Conservation (phyloP, 2,888 invertebrate species). For the Ernsta delagoae region DNA sequence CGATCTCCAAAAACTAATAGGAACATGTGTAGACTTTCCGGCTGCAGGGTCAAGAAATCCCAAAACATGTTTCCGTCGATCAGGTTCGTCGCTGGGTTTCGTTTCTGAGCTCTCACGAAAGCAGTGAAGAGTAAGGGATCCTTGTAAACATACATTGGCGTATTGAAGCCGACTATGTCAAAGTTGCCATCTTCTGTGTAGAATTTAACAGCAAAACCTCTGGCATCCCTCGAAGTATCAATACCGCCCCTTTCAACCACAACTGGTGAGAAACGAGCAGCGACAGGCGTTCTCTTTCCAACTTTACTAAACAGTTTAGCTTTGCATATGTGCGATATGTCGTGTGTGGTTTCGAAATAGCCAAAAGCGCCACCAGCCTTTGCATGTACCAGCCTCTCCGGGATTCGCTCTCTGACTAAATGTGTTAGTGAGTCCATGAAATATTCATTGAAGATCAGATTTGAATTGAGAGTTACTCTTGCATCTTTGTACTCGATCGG, state of each 20-base stretch:
- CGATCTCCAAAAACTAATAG: slow-evolving; percentile 2
- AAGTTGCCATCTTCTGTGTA: background rate
- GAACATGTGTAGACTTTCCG: slow-evolving; percentile 4
- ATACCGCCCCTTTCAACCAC: background rate
- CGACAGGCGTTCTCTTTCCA: background rate
- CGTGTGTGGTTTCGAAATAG: background rate
- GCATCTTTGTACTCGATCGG: background rate
- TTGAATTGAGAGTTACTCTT: background rate
- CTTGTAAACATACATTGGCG: background rate
- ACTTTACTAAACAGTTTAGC: background rate
- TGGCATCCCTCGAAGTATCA: background rate
- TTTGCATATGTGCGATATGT: background rate
- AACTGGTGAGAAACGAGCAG: background rate
- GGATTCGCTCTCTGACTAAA: background rate
- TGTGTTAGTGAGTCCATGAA: background rate
- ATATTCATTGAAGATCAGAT: slow-evolving; percentile 1
- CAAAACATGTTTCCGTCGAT: background rate
- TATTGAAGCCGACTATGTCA: background rate
- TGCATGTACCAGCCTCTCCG: background rate
- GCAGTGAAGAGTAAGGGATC: background rate
- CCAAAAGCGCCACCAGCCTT: background rate
- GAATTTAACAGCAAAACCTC: slow-evolving; percentile 2
- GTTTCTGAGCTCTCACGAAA: background rate
- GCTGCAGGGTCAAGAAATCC: background rate
- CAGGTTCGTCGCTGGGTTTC: background rate